phyloP scores from a whole-genome alignment of 2,113 vertebrate genomes.

The Lasiurus cinereus region DNA sequence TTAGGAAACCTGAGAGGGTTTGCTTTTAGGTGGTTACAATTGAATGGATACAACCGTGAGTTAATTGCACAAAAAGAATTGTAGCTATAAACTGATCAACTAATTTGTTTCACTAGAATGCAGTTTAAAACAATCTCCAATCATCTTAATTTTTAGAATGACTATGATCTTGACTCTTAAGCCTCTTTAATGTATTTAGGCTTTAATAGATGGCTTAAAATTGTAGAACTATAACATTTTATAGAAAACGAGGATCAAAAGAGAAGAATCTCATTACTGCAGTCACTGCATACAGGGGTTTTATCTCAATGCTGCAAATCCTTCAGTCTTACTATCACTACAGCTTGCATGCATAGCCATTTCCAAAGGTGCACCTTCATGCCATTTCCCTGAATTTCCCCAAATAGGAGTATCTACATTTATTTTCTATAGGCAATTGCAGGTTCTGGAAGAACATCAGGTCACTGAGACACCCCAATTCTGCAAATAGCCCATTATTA shows the following conservation, averaged over 20 bases:
- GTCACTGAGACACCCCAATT: background rate
- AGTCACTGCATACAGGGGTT: background rate
- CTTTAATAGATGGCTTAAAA: slow-evolving; percentile 24
- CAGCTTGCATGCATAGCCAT: background rate
- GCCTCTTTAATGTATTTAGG: background rate
- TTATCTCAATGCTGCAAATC: background rate
- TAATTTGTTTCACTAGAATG: background rate
- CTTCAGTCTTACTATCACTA: background rate
- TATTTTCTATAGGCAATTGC: slow-evolving; percentile 16
- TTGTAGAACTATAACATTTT: background rate
- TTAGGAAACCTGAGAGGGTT: background rate
- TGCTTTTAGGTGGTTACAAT: background rate
- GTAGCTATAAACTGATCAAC: background rate
- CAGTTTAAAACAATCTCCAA: background rate
- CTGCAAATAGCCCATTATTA: background rate
- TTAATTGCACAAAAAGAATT: background rate
- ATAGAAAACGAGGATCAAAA: background rate
- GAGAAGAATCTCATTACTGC: background rate
- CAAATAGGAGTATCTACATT: background rate
- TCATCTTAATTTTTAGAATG: slow-evolving; percentile 14
- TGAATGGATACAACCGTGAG: background rate
- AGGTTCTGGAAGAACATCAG: slow-evolving; percentile 8
- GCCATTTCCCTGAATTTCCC: background rate
- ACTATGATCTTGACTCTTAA: background rate
- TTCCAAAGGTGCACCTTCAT: background rate